Conservation (phyloP, 2,113 vertebrate genomes). For the Scophthalmus maximus region DNA sequence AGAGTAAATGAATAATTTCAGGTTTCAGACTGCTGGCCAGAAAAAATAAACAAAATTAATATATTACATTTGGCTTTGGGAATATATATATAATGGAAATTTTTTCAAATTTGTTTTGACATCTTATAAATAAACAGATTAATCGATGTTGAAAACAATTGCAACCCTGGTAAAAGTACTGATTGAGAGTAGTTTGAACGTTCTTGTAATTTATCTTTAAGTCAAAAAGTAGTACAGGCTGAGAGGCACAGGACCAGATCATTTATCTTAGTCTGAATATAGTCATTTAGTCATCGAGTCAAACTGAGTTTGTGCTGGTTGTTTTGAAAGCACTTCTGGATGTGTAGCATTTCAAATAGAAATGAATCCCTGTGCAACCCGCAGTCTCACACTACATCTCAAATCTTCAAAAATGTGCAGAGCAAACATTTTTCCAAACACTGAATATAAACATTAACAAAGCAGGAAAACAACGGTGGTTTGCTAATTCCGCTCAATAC, state of each 20-base stretch:
- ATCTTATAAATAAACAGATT: neutral
- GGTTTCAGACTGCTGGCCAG: neutral
- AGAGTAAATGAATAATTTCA: neutral
- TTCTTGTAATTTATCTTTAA: no score
- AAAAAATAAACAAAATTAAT: neutral
- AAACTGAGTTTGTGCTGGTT: conserved; percentile 3
- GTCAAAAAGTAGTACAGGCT: neutral
- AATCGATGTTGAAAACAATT: neutral
- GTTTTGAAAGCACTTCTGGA: conserved; percentile 17
- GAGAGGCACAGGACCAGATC: neutral
- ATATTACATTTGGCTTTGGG: neutral
- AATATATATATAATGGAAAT: neutral
- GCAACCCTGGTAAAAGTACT: no score
- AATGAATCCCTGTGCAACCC: conserved; percentile 20
- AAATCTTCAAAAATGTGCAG: conserved; percentile 8
- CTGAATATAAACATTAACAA: conserved; percentile 1
- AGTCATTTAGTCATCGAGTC: neutral
- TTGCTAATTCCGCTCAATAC: conserved; percentile 23
- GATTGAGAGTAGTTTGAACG: no score
- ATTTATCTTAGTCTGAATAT: conserved; percentile 5
- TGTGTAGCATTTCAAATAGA: conserved; percentile 15
- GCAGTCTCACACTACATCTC: neutral
- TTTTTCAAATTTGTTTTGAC: neutral
- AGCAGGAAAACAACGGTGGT: conserved; percentile 4
- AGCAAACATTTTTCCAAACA: conserved; percentile 14